A percentile compares a stretch with the other conserved stretches of the same genome.
Evolutionary conservation across 92 coral and sea anemone species (phyloP).

Genomic region (Epizoanthus stellaris): DNA sequence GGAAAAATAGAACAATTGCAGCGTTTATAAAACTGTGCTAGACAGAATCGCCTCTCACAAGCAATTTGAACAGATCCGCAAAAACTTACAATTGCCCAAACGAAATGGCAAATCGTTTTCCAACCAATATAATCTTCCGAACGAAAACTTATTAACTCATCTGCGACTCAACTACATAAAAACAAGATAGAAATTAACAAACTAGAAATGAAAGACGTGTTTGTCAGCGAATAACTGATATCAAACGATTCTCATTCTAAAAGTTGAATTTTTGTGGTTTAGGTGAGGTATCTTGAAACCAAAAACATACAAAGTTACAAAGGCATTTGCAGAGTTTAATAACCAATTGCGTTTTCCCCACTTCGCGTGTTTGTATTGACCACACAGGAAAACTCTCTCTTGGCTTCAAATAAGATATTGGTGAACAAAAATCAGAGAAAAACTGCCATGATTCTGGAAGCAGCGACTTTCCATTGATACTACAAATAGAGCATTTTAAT

Average conservation of each 20-base stretch:
- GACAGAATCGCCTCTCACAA: not conserved
- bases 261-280: slow-evolving; percentile 31
- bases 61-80: too few relatives aligned
- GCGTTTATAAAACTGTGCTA: not conserved
- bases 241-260: not conserved
- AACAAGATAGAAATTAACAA: too few relatives aligned
- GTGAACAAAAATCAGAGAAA: slow-evolving; percentile 4
- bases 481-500: not conserved
- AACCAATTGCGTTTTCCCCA: not conserved
- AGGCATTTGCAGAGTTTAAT: slow-evolving; percentile 27
- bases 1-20: not conserved
- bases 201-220: too few relatives aligned
- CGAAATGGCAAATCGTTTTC: too few relatives aligned
- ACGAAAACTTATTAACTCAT: not conserved
- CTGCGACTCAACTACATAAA: not conserved
- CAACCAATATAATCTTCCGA: not conserved
- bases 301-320: not conserved
- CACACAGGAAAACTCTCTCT: not conserved
- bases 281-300: slow-evolving; percentile 1
- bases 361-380: slow-evolving; percentile 16
- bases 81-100: too few relatives aligned
- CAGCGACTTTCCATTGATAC: not conserved
- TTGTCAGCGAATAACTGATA: not conserved
- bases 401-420: too few relatives aligned
- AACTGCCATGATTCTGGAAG: not conserved